A percentile compares a stretch with the other conserved stretches of the same genome.
These are phyloP conservation scores for Heteronetta atricapilla DNA, from an alignment of 2,113 vertebrate species.

Conservation along the genomic window DNA sequence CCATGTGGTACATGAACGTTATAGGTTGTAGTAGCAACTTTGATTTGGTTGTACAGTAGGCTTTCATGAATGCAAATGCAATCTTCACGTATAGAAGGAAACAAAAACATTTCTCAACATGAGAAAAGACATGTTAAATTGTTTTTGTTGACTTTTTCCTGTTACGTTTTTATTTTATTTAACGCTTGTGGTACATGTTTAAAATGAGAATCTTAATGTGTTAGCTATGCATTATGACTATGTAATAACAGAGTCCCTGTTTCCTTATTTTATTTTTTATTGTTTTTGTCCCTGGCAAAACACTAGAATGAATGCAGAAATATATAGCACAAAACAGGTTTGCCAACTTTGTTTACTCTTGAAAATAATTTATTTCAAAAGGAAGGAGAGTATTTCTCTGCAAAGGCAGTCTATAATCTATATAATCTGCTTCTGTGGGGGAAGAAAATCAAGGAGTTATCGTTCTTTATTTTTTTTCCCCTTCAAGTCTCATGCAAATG, in stretches of 20 bases:
- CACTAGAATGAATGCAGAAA: neutral
- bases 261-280: too few species aligned
- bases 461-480: neutral
- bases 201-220: neutral
- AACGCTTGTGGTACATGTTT: neutral
- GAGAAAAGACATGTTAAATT: neutral
- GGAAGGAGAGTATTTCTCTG: neutral
- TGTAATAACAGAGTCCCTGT: neutral
- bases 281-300: neutral
- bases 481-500: neutral
- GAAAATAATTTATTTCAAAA: neutral
- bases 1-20: neutral
- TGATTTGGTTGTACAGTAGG: neutral
- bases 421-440: neutral
- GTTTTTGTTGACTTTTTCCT: neutral
- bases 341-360: neutral
- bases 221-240: neutral
- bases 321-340: neutral
- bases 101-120: neutral
- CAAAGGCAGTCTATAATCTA: neutral
- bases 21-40: neutral
- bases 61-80: neutral
- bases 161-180: neutral
- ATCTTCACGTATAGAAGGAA: neutral
- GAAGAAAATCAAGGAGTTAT: neutral